These are phyloP conservation scores for Corythornis leucogaster DNA, from an alignment of 2,797 vertebrate species.

Conservation along the genomic window DNA sequence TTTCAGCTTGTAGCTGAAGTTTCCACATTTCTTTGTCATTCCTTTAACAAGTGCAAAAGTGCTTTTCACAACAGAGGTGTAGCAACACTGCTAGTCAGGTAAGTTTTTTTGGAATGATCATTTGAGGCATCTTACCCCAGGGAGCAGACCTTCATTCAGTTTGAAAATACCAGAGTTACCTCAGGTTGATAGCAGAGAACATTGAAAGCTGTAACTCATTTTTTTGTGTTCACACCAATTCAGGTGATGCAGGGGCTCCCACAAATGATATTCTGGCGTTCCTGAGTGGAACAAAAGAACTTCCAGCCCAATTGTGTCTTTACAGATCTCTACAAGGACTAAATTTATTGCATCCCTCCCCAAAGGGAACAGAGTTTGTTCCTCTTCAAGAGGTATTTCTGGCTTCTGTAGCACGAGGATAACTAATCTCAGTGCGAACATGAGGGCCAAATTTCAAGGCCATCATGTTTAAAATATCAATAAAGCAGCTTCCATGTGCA, in stretches of 20 bases:
- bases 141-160: background rate
- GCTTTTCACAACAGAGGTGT: background rate
- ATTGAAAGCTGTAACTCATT: background rate
- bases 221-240: background rate
- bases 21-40: constrained; percentile 11
- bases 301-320: background rate
- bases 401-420: background rate
- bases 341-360: background rate
- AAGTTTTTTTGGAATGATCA: background rate
- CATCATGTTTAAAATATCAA: background rate
- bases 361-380: background rate
- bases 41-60: background rate
- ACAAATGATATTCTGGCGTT: background rate
- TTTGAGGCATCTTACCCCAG: background rate
- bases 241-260: background rate
- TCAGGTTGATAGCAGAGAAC: accelerated
- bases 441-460: background rate
- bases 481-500: background rate
- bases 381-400: background rate
- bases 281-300: background rate
- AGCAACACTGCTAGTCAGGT: background rate
- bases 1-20: background rate
- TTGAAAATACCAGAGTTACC: background rate
- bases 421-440: background rate
- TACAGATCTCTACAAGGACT: background rate